phyloP scores from a whole-genome alignment of 2,797 vertebrate species.

The Sarcophilus harrisii region DNA sequence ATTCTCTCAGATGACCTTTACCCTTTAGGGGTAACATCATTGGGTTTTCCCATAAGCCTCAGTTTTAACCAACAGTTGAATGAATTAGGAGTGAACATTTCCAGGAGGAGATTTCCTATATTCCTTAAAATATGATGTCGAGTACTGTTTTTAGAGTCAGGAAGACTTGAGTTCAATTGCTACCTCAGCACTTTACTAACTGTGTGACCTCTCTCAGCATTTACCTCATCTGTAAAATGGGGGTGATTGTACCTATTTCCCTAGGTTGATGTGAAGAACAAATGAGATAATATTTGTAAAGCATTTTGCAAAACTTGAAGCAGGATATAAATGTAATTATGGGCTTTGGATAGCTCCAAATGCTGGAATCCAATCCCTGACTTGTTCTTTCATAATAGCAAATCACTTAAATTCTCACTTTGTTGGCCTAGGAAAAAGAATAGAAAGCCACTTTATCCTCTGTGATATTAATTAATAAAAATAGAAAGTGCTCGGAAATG shows the following conservation, averaged over 20 bases:
- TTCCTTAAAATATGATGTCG: constrained; percentile 31
- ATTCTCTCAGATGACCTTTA: constrained; percentile 5
- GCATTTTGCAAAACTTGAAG: background rate
- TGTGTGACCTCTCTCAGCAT: background rate
- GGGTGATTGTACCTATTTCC: background rate
- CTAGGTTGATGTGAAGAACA: background rate
- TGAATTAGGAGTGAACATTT: constrained; percentile 47
- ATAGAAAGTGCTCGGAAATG: constrained; percentile 64
- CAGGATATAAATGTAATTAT: background rate
- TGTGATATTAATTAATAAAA: constrained; percentile 74
- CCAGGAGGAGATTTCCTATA: constrained; percentile 49
- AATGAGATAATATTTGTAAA: background rate
- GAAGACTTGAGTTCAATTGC: background rate
- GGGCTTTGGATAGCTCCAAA: constrained; percentile 50
- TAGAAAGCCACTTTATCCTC: constrained; percentile 66
- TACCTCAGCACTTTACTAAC: background rate
- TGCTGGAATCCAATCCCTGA: constrained; percentile 40
- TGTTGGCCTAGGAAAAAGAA: constrained; percentile 70
- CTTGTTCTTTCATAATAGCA: constrained; percentile 53
- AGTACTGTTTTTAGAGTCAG: background rate
- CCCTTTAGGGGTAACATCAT: constrained; percentile 19
- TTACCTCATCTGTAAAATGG: background rate
- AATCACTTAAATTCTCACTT: constrained; percentile 68
- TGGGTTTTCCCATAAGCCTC: background rate
- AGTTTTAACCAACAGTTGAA: constrained; percentile 24